Base-by-base conservation (phyloP, 2,888 invertebrate species). In the Drosophila borborema region DNA sequence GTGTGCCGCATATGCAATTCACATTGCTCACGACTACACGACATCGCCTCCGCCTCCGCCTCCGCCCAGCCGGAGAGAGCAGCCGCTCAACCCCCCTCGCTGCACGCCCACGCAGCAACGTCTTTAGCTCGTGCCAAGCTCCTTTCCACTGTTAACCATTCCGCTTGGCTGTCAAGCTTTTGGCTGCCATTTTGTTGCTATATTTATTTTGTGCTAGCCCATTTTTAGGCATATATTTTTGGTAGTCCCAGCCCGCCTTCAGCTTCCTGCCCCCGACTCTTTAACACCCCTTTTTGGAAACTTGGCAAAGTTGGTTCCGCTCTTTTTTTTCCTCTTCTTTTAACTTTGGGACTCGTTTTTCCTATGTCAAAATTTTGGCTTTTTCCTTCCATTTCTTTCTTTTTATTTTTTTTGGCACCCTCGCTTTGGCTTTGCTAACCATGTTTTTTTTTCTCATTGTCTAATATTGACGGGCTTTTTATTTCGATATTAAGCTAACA, bases 1-100 rank as follows among this genome's bases (percentile, higher is more conserved):
- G 89, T 89, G 91, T 77, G 59, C 64, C 64, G 89, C 80, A 89
- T 89, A 79, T 77, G 72, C 61, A 74, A 82, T 84, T 74, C 81
- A 58, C 61, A 63, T 80, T 43, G 66, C 72, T 59, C 55, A 38
- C 40, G 54, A 51, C 54, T 38, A 14, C 14, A 38, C 38, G 38
- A 8, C 59, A 61, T 46, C 40, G 59, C 41, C 45, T 41, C 54
- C 2, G 34, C 28, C 49, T 43, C 59, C 41, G 23, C n/a, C 54
- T 0, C 34, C 28, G 28, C 12, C 34, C 38, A 38, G 38, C 36
- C 36, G 12, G 36, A 4, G 36, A 4, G 12, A 38, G 36, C 14
- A 38, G 14, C 16, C 14, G 36, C 40, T 20, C 31, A 49, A 51
- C 49, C 23, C 28, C 20, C 2, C 20, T 16, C 18, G 23, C 45